Evolutionary conservation across 2,888 invertebrate species (phyloP), one percentile per base, ranked within the genome.

Genomic region (Oxyteleia sp.): DNA sequence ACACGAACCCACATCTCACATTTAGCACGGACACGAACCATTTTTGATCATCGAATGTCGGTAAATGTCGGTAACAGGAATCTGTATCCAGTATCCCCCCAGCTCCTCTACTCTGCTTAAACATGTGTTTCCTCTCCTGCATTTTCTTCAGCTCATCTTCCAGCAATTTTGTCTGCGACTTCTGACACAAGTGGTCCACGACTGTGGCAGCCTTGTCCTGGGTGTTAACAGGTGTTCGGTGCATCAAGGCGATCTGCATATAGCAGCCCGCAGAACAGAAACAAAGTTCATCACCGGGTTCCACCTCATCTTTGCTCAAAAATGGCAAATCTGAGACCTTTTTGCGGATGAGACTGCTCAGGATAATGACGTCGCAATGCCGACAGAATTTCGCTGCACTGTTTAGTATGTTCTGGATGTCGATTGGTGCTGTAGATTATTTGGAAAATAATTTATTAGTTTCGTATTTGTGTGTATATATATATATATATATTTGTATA

Each of bases 181-280:
- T 94, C 82, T 94, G 94, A 84, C 94, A 94, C 43, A 95, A 79
- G 88, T 95, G 95, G 87, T 95, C 94, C 29, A 95, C 95, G 83
- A 95, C 94, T 13, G 95, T 94, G 49, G 95, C 95, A 85, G 95
- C 95, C 94, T 95, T 95, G 79, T 95, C 95, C 90, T 95, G 95
- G 3, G 94, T 94, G 68, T 94, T 94, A 7, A 94, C 94, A 23
- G 95, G 94, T 13, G 95, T 94, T 85, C 95, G 94, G 88, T 96
- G 95, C 88, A 95, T 95, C 20, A 96, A 93, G 26, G 96, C 95
- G 93, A 98, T 98, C 92, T 98, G 97, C 94, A 97, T 96, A 93
- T 97, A 98, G 93, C 99, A 99, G 85, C 96, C 95, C 64, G 96
- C 95, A 87, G 98, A 97, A 92, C 99, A 99, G 94, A 99, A 99